Evolutionary conservation across 2,113 vertebrate species (phyloP).

Genomic region (Nesogale talazaci): DNA sequence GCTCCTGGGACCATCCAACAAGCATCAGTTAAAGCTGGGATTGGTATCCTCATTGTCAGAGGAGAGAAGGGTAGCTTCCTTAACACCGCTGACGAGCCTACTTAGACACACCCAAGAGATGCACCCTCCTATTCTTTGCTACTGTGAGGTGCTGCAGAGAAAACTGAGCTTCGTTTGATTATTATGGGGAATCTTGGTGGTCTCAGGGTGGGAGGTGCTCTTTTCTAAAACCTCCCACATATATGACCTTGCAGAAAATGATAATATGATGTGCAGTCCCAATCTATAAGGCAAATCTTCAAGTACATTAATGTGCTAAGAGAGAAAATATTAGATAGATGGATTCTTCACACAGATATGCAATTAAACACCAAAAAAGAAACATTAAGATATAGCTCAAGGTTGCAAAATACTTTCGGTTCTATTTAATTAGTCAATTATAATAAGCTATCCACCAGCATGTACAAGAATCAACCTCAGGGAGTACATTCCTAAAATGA

Average conservation of each 20-base stretch:
- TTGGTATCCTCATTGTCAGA: background rate
- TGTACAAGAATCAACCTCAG: constrained; percentile 62
- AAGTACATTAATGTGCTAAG: too few species aligned
- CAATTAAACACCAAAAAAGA: constrained; percentile 47
- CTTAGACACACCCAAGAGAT: background rate
- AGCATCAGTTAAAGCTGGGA: background rate
- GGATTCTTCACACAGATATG: constrained; percentile 39
- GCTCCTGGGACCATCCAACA: background rate
- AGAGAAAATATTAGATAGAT: constrained; percentile 38
- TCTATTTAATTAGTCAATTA: constrained; percentile 67
- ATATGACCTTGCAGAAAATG: background rate
- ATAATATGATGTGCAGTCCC: background rate
- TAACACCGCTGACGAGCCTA: background rate
- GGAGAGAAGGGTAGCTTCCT: background rate
- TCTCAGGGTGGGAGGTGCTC: background rate
- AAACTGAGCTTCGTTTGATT: background rate
- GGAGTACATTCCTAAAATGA: constrained; percentile 56
- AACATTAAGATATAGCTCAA: constrained; percentile 54
- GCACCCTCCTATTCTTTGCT: background rate
- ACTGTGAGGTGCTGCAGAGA: background rate
- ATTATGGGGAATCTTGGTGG: background rate
- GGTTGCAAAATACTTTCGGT: constrained; percentile 61
- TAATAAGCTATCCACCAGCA: constrained; percentile 56
- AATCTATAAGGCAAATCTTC: background rate
- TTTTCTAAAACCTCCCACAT: constrained; percentile 48